Evolutionary conservation across 2,888 invertebrate species (phyloP).

Genomic region (Philhelius pedissequus): DNA sequence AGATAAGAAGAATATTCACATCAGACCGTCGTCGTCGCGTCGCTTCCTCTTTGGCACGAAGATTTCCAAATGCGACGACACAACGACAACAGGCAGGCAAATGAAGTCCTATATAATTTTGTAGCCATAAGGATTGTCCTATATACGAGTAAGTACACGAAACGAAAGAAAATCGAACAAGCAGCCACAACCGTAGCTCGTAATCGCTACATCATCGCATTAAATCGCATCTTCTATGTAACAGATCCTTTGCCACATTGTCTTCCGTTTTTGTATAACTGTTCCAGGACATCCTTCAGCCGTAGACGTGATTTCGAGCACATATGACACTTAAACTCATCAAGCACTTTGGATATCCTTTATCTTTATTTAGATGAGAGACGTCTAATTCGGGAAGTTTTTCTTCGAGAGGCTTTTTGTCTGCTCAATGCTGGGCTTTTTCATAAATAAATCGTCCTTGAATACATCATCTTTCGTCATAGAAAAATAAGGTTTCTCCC

Average conservation of each 20-base stretch:
- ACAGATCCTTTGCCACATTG: slow-evolving; percentile 65
- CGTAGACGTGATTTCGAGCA: neutral
- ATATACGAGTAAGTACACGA: neutral
- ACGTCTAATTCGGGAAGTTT: slow-evolving; percentile 45
- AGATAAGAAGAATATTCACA: slow-evolving; percentile 62
- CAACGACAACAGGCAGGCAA: slow-evolving; percentile 57
- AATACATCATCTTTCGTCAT: neutral
- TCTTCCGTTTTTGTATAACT: slow-evolving; percentile 60
- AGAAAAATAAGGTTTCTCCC: neutral
- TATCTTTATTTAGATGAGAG: slow-evolving; percentile 44
- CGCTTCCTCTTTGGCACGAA: slow-evolving; percentile 63
- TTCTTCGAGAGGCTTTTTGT: slow-evolving; percentile 38
- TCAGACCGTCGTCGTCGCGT: slow-evolving; percentile 4
- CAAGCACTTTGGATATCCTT: slow-evolving; percentile 49
- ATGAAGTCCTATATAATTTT: slow-evolving; percentile 54
- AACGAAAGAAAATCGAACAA: neutral
- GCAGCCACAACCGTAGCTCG: neutral
- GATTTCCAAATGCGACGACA: slow-evolving; percentile 60
- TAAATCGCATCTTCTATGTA: slow-evolving; percentile 62
- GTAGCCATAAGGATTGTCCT: slow-evolving; percentile 20
- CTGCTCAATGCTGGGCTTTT: neutral
- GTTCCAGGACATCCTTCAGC: slow-evolving; percentile 17
- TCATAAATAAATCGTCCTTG: slow-evolving; percentile 19
- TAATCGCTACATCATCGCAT: slow-evolving; percentile 64
- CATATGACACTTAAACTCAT: slow-evolving; percentile 53